These are phyloP conservation scores for Perca flavescens DNA, from an alignment of 2,113 vertebrate genomes.

Conservation along the genomic window DNA sequence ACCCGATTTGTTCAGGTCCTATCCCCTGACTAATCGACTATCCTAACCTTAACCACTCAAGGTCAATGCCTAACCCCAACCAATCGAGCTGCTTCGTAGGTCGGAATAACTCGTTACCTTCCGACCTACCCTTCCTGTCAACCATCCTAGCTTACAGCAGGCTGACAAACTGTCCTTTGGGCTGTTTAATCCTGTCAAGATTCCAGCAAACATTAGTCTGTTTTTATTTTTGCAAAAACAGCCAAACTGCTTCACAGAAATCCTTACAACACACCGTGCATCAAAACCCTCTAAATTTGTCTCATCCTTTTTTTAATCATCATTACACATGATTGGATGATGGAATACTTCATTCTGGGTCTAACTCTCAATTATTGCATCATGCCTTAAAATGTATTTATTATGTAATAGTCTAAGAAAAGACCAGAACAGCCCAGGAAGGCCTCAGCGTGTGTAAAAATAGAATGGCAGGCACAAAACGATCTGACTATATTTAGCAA, in stretches of 20 bases:
- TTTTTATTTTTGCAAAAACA: background rate
- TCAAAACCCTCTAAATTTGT: constrained; percentile 14
- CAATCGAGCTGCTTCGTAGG: too few relatives aligned
- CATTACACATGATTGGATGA: constrained; percentile 17
- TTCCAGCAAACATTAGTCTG: constrained; percentile 12
- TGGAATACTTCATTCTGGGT: constrained; percentile 23
- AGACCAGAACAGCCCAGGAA: constrained; percentile 54
- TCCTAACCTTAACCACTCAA: too few relatives aligned
- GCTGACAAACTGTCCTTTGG: constrained; percentile 55
- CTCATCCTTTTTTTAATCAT: background rate
- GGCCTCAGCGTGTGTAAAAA: constrained; percentile 66
- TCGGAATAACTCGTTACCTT: constrained; percentile 56
- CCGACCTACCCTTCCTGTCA: constrained; percentile 16
- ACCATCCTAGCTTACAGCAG: constrained; percentile 1
- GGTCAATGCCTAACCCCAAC: too few relatives aligned
- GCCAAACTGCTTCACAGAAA: constrained; percentile 17
- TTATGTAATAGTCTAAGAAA: constrained; percentile 74
- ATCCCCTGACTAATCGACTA: too few relatives aligned
- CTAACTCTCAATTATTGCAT: constrained; percentile 29
- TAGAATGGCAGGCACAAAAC: constrained; percentile 63
- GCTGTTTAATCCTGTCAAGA: constrained; percentile 47
- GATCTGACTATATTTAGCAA: constrained; percentile 68
- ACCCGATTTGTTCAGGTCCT: too few relatives aligned
- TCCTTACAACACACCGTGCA: background rate
- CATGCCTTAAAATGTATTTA: constrained; percentile 37